These are phyloP conservation scores for Nerophis lumbriciformis DNA, from an alignment of 2,113 vertebrate genomes.

Conservation along the genomic window DNA sequence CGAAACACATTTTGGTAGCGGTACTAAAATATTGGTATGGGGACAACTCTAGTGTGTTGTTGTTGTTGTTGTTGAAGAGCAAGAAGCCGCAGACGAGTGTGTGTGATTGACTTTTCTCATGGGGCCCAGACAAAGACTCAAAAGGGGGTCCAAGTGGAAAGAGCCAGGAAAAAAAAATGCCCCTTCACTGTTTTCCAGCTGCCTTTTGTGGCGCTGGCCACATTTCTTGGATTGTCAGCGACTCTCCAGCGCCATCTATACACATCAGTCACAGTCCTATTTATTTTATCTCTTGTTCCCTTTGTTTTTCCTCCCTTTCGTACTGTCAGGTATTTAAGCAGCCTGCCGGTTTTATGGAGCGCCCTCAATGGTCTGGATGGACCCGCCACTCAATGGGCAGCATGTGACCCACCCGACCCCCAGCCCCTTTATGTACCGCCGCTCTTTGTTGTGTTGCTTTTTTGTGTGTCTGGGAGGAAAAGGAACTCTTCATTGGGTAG, in stretches of 20 bases:
- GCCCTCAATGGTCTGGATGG: slow-evolving; percentile 73
- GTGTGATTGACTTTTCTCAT: slow-evolving; percentile 76
- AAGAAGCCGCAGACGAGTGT: slow-evolving; percentile 46
- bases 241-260: slow-evolving; percentile 74
- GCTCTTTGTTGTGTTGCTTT: slow-evolving; percentile 76
- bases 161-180: slow-evolving; percentile 61
- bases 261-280: slow-evolving; percentile 81
- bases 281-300: slow-evolving; percentile 76
- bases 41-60: too few species aligned
- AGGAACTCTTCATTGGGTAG: slow-evolving; percentile 72
- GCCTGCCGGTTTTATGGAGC: slow-evolving; percentile 74
- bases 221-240: slow-evolving; percentile 79
- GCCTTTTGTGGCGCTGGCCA: slow-evolving; percentile 71
- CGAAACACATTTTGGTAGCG: too few species aligned
- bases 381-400: slow-evolving; percentile 71
- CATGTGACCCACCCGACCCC: slow-evolving; percentile 80
- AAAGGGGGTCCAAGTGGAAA: slow-evolving; percentile 73
- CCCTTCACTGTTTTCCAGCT: slow-evolving; percentile 67
- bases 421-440: slow-evolving; percentile 71
- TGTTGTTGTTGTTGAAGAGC: slow-evolving; percentile 3
- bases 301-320: slow-evolving; percentile 74
- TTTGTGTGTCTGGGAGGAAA: slow-evolving; percentile 76
- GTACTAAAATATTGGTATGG: too few species aligned
- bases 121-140: slow-evolving; percentile 72
- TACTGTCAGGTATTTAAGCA: slow-evolving; percentile 79